Evolutionary conservation across 2,888 invertebrate species (phyloP).

Genomic region (Eristalis intricaria): DNA sequence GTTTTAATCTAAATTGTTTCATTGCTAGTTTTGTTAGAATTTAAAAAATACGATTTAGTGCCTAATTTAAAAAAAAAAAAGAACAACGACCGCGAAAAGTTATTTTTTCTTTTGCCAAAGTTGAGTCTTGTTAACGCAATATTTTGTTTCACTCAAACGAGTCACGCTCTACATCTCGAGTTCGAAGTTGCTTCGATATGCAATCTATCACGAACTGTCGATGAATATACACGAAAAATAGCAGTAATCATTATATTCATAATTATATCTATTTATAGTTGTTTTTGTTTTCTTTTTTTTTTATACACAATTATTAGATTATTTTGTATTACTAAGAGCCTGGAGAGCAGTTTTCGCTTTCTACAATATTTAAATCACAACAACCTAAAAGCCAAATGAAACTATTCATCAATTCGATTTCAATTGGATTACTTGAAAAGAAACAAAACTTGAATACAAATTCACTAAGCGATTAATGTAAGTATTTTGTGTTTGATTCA

Average conservation of each 20-base stretch:
- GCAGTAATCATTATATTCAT: constrained; percentile 17
- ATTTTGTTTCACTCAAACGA: neutral
- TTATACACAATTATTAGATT: constrained; percentile 47
- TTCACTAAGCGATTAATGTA: constrained; percentile 56
- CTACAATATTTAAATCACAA: constrained; percentile 24
- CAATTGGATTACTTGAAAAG: constrained; percentile 4
- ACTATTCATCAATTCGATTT: neutral
- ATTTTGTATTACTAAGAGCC: constrained; percentile 26
- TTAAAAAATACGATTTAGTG: constrained; percentile 31
- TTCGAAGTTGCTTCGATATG: constrained; percentile 10
- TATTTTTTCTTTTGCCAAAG: neutral
- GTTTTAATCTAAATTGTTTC: constrained; percentile 56
- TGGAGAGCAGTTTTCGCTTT: constrained; percentile 27
- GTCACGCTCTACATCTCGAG: neutral
- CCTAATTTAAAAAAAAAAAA: constrained; percentile 13
- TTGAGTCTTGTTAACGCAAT: neutral
- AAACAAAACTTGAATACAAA: constrained; percentile 19
- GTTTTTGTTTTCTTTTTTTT: neutral
- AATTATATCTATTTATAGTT: neutral
- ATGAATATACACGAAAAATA: constrained; percentile 15
- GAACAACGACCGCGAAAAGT: neutral
- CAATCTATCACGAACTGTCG: constrained; percentile 23
- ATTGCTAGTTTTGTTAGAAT: constrained; percentile 54
- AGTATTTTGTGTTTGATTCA: constrained; percentile 21
- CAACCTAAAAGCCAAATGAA: constrained; percentile 22